These are phyloP conservation scores for Campoplex nolae DNA, from an alignment of 2,888 invertebrate genomes.

Conservation along the genomic window DNA sequence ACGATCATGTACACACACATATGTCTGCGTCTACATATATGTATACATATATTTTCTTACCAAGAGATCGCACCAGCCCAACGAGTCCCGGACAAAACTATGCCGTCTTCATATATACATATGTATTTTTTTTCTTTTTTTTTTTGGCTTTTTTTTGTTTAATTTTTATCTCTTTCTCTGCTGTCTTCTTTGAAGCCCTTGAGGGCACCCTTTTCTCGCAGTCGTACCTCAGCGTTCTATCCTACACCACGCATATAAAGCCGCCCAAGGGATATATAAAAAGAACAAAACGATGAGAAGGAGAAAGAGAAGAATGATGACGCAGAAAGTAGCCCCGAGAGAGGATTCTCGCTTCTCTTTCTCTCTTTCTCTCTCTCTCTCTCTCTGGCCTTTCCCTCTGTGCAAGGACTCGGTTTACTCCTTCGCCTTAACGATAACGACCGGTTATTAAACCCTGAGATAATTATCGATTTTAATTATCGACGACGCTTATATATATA, in stretches of 20 bases:
- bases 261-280: conserved; percentile 49
- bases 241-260: conserved; percentile 66
- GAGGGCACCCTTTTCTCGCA: conserved; percentile 64
- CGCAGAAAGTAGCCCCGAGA: conserved; percentile 64
- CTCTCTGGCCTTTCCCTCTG: background rate
- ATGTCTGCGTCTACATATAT: background rate
- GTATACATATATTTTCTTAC: background rate
- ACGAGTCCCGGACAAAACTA: conserved; percentile 33
- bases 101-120: conserved; percentile 30
- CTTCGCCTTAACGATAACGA: conserved; percentile 81
- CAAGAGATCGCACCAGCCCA: conserved; percentile 40
- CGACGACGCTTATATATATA: conserved; percentile 71
- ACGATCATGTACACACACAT: background rate
- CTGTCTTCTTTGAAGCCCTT: conserved; percentile 63
- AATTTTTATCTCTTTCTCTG: conserved; percentile 46
- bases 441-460: conserved; percentile 81
- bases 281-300: conserved; percentile 49
- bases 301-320: conserved; percentile 69
- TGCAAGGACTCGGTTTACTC: conserved; percentile 65
- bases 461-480: conserved; percentile 84
- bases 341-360: conserved; percentile 35
- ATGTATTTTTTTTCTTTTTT: conserved; percentile 25
- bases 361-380: conserved; percentile 41
- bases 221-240: conserved; percentile 61
- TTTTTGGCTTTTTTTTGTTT: conserved; percentile 6